These are phyloP conservation scores for Syngnathus floridae DNA, from an alignment of 2,113 vertebrate genomes.

Conservation along the genomic window DNA sequence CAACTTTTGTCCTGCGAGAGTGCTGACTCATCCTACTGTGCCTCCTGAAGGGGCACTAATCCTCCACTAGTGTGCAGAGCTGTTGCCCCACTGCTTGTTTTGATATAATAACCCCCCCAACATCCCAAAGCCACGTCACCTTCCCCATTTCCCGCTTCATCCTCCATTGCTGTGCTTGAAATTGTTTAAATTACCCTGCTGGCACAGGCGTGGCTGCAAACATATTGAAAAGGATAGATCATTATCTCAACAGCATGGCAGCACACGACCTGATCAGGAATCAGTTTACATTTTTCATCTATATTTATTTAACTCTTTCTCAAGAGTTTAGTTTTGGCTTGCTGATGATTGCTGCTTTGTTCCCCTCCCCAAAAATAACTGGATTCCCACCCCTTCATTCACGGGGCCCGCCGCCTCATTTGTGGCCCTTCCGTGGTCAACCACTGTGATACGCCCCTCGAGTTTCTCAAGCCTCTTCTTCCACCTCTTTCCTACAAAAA, in stretches of 20 bases:
- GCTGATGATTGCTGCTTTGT: not conserved
- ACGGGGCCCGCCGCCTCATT: too few species aligned
- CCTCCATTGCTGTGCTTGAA: constrained; percentile 76
- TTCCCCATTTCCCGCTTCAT: not conserved
- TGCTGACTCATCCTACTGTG: constrained; percentile 49
- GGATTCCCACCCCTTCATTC: too few species aligned
- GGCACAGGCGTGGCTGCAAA: constrained; percentile 61
- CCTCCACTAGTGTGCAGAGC: constrained; percentile 70
- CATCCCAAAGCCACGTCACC: not conserved
- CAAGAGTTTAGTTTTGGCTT: not conserved
- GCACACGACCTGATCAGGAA: constrained; percentile 7
- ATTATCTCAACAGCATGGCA: constrained; percentile 29
- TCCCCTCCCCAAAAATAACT: too few species aligned
- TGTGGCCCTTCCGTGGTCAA: too few species aligned
- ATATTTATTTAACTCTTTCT: not conserved
- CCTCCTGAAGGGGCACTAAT: constrained; percentile 51
- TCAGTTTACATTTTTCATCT: not conserved
- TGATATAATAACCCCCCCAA: constrained; percentile 69
- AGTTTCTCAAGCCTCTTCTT: too few species aligned
- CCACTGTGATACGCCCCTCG: too few species aligned
- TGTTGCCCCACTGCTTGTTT: constrained; percentile 74
- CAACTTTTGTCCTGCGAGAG: constrained; percentile 35
- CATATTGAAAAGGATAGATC: constrained; percentile 39
- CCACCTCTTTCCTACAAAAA: too few species aligned
- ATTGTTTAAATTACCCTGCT: constrained; percentile 91